phyloP scores from a whole-genome alignment of 2,113 vertebrate genomes.

The Channa maculata region DNA sequence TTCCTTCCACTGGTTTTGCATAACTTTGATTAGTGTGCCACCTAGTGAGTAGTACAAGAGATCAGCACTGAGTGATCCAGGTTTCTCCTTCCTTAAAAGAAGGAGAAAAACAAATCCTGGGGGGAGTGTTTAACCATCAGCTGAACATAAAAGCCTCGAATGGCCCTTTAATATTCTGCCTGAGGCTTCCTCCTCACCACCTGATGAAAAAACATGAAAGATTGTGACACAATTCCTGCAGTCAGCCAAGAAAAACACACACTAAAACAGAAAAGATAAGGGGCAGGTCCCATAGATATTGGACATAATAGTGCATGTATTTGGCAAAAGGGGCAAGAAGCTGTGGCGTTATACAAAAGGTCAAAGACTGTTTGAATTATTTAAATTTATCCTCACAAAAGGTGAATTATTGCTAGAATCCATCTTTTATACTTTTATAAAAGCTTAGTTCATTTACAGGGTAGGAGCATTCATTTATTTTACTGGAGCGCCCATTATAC shows the following conservation, averaged over 20 bases:
- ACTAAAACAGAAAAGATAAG: slow-evolving; percentile 13
- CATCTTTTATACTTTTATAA: slow-evolving; percentile 4
- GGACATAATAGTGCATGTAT: slow-evolving; percentile 1
- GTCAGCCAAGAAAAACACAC: slow-evolving; percentile 11
- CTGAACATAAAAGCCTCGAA: slow-evolving; percentile 66
- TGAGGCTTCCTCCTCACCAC: slow-evolving; percentile 44
- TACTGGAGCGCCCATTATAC: not conserved
- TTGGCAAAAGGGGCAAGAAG: not conserved
- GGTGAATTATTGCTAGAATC: slow-evolving; percentile 10
- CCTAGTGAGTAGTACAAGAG: slow-evolving; percentile 66
- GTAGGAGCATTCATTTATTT: slow-evolving; percentile 14
- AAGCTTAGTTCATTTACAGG: not conserved
- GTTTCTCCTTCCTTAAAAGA: slow-evolving; percentile 39
- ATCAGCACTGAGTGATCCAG: slow-evolving; percentile 25
- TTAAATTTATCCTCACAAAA: slow-evolving; percentile 27
- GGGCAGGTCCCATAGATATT: slow-evolving; percentile 14
- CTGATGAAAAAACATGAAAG: slow-evolving; percentile 42
- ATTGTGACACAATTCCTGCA: slow-evolving; percentile 27
- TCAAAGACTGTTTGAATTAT: slow-evolving; percentile 12
- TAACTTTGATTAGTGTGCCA: slow-evolving; percentile 75
- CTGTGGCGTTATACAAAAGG: slow-evolving; percentile 11
- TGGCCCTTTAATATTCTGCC: slow-evolving; percentile 69
- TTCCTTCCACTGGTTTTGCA: slow-evolving; percentile 33
- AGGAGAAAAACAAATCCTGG: slow-evolving; percentile 62
- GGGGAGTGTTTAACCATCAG: slow-evolving; percentile 26